Evolutionary conservation across 2,113 vertebrate species (phyloP).

Genomic region (Notechis scutatus): DNA sequence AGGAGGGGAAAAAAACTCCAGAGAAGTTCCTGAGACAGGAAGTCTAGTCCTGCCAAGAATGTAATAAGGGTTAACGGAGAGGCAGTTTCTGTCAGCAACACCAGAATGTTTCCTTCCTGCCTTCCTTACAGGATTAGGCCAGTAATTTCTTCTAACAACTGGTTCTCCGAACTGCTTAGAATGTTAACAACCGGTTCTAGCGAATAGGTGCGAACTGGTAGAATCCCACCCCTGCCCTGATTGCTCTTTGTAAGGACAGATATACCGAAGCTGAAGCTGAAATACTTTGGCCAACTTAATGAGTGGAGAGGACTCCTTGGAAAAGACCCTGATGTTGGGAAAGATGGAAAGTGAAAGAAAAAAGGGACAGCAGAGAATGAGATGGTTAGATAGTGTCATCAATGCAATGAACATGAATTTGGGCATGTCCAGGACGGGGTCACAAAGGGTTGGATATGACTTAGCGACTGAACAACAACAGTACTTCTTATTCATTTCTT

Average conservation of each 20-base stretch:
- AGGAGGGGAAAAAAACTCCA: too few relatives aligned
- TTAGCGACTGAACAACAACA: neutral
- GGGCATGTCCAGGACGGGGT: neutral
- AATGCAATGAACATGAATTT: neutral
- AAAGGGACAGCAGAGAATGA: neutral
- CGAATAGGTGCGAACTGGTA: too few relatives aligned
- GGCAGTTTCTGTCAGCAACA: too few relatives aligned
- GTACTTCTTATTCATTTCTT: neutral
- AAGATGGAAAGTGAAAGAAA: neutral
- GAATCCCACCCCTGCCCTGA: too few relatives aligned
- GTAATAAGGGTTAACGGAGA: too few relatives aligned
- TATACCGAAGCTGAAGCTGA: neutral
- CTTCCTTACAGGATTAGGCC: too few relatives aligned
- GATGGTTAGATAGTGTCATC: neutral
- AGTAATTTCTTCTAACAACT: too few relatives aligned
- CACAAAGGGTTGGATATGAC: neutral
- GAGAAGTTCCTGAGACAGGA: too few relatives aligned
- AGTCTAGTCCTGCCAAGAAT: too few relatives aligned
- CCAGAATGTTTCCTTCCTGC: too few relatives aligned
- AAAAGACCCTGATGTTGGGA: neutral
- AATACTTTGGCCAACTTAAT: neutral
- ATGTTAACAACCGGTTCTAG: too few relatives aligned
- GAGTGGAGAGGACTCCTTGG: neutral
- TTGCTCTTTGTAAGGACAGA: neutral
- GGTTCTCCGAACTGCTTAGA: too few relatives aligned